Base-by-base conservation (phyloP, 2,113 vertebrate genomes). In the Nannospalax galili region DNA sequence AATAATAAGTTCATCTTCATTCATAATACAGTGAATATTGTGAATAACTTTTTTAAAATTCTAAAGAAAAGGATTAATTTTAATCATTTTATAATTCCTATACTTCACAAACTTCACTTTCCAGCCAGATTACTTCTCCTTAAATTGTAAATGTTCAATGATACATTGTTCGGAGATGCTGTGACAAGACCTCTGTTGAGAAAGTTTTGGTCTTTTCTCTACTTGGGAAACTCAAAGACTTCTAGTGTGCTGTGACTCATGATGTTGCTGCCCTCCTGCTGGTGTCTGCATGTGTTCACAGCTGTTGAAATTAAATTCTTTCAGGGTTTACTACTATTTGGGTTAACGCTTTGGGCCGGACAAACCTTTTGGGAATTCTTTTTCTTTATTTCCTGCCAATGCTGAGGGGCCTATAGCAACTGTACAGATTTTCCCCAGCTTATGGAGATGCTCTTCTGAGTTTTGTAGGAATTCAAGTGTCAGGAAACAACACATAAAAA, bases 241-340 rank as follows among this genome's bases (percentile, higher is more conserved):
- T 35, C 32, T 22, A 22, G 9, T 87, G 90, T 11, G 79, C 3
- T 40, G 35, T 93, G 78, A 96, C 87, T 95, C 74, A 10, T 74
- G 48, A 11, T 52, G 6, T 52, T 7, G 0, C 0, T 67, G 67
- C 69, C 52, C 80, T 2, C 0, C 0, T 82, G 24, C 0, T 82
- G 24, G 12, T 60, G 77, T 11, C 58, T 37, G 15, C 26, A 19
- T 3, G 0, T 0, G 1, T 95, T 78, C 79, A 0, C 48, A 58
- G 92, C 42, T 77, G 32, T 26, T 60, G 45, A 26, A 78, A 22
- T 77, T 56, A 80, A 42, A 40, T 86, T 48, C 28, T 37, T 81
- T 62, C 15, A 75, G 32, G 3, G 24, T 74, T 89, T 15, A 3
- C 65, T 45, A 24, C 30, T 60, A 12, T 80, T 82, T 19, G 10